Conservation (phyloP, 2,113 vertebrate species). For the Trinectes maculatus region DNA sequence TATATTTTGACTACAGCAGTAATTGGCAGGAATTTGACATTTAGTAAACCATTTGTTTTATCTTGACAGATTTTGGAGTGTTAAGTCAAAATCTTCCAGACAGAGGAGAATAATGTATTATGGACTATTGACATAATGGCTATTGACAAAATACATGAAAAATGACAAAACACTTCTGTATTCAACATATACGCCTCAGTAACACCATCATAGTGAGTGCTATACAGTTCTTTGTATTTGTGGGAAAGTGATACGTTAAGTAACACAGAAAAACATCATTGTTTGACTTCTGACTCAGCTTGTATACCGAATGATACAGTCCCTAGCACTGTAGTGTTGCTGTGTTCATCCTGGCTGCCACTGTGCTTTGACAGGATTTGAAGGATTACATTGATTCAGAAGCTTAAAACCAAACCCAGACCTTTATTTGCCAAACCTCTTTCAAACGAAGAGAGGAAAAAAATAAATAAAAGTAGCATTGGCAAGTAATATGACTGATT, state of each 20-base stretch:
- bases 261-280: background rate
- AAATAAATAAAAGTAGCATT: slow-evolving; percentile 29
- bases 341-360: slow-evolving; percentile 16
- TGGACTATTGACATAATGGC: slow-evolving; percentile 11
- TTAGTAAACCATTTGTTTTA: background rate
- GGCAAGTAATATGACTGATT: background rate
- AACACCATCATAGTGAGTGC: background rate
- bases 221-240: background rate
- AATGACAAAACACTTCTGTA: too few species aligned
- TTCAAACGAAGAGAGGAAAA: slow-evolving; percentile 42
- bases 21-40: slow-evolving; percentile 12
- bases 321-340: background rate
- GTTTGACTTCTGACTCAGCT: background rate
- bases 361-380: slow-evolving; percentile 68
- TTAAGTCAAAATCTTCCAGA: background rate
- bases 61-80: slow-evolving; percentile 3
- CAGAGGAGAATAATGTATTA: slow-evolving; percentile 2
- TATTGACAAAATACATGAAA: too few species aligned
- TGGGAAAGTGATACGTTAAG: background rate
- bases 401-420: slow-evolving; percentile 62
- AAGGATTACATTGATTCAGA: slow-evolving; percentile 67
- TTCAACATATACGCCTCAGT: too few species aligned
- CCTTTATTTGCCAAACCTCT: slow-evolving; percentile 59
- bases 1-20: slow-evolving; percentile 9
- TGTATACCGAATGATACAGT: background rate